These are phyloP conservation scores for Oryzias curvinotus DNA, from an alignment of 2,113 vertebrate genomes.

Conservation along the genomic window DNA sequence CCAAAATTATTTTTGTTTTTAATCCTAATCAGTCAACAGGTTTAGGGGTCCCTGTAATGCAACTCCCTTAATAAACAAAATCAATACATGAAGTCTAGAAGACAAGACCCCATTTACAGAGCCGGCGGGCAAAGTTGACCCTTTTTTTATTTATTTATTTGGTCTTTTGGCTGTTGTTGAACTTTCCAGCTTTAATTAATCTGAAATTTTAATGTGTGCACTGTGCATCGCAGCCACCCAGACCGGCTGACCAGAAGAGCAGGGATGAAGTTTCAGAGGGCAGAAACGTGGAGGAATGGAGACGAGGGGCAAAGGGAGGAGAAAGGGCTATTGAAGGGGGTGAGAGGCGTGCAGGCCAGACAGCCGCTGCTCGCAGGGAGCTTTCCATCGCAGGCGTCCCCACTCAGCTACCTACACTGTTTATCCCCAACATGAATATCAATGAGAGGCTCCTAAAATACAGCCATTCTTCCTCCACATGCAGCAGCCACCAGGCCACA, in stretches of 20 bases:
- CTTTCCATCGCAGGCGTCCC: constrained; percentile 77
- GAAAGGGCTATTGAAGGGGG: constrained; percentile 77
- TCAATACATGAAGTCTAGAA: constrained; percentile 60
- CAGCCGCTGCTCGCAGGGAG: constrained; percentile 74
- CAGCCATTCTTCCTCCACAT: constrained; percentile 67
- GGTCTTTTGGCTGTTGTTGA: constrained; percentile 64
- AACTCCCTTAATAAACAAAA: constrained; percentile 54
- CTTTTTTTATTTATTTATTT: constrained; percentile 22
- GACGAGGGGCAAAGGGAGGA: constrained; percentile 61
- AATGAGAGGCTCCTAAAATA: constrained; percentile 73
- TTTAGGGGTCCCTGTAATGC: constrained; percentile 42
- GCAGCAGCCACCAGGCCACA: constrained; percentile 65
- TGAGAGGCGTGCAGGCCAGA: constrained; percentile 68
- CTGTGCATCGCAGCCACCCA: constrained; percentile 73
- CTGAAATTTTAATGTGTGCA: constrained; percentile 71
- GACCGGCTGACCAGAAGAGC: constrained; percentile 53
- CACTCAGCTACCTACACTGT: constrained; percentile 77
- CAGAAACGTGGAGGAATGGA: constrained; percentile 55
- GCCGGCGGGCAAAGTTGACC: constrained; percentile 19
- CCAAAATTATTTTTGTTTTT: constrained; percentile 68
- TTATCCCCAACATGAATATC: constrained; percentile 77
- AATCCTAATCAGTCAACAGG: constrained; percentile 64
- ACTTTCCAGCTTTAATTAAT: constrained; percentile 76
- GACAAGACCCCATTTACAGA: constrained; percentile 73
- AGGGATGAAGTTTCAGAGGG: constrained; percentile 60